Evolutionary conservation across 2,888 invertebrate genomes (phyloP), one percentile per base, ranked within the genome.

Genomic region (Callinectes sapidus): DNA sequence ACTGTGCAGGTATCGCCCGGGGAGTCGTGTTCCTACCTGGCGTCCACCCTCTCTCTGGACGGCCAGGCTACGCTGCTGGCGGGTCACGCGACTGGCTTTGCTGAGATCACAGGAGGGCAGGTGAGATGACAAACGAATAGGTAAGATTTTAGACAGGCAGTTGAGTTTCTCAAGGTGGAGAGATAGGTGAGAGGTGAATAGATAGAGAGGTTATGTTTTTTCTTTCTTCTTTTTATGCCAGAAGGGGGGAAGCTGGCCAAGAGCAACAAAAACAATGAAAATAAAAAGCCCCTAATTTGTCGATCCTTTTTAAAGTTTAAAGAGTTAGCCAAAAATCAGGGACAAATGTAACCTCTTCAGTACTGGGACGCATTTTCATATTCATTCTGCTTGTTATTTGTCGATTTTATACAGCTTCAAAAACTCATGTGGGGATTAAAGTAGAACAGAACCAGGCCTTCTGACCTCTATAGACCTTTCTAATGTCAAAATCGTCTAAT

Each of bases 51-150:
- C 55, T 94, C 94, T 2, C 90, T 94, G 61, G 93, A 94, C 91
- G 92, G 88, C 86, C 90, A 93, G 28, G 61, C 92, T 1, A 90
- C 91, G 2, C 28, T 93, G 8, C 61, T 94, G 54, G 92, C 91
- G 23, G 93, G 94, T 23, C 87, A 89, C 61, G 87, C 32, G 0
- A 14, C 87, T 0, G 86, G 86, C 54, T 90, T 92, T 85, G 85
- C 91, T 2, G 93, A 94, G 71, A 88, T 94, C 54, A 88, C 92
- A 6, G 93, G 91, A 1, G 94, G 93, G 6, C 93, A 94, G 93
- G 94, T 94, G 16, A 87, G 94, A 35, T 18, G 8, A 16, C 14
- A 35, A n/a, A 81, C 13, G 66, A 28, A 61, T 3, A 87, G 48
- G 42, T 39, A 81, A 18, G 35, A 2, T 14, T 14, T 55, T 18